Conservation (phyloP, 2,113 vertebrate species). For the Chlorodrepanis virens region DNA sequence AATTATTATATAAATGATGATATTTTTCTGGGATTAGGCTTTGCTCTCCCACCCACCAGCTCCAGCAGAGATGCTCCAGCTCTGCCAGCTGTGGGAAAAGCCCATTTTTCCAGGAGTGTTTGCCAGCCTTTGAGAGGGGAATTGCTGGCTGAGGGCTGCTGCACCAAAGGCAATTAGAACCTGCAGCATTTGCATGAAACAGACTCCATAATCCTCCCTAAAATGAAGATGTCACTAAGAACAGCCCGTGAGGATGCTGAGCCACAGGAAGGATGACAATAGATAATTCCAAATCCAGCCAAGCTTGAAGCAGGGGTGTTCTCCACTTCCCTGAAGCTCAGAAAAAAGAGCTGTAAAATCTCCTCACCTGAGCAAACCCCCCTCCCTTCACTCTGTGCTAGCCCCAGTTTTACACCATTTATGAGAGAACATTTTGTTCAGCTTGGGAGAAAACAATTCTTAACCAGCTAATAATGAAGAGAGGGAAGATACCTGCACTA, state of each 20-base stretch:
- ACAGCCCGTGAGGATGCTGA: conserved; percentile 22
- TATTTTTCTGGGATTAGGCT: neutral
- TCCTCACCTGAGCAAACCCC: neutral
- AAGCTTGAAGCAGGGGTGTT: neutral
- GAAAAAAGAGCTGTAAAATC: neutral
- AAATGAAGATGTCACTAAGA: neutral
- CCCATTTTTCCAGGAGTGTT: neutral
- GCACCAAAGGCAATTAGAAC: neutral
- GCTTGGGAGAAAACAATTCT: neutral
- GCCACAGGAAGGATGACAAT: neutral
- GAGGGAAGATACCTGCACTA: neutral
- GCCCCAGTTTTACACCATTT: neutral
- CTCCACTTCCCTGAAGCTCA: neutral
- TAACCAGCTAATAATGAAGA: neutral
- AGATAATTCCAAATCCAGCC: conserved; percentile 9
- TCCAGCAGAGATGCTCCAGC: neutral
- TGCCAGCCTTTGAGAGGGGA: neutral
- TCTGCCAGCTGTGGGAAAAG: neutral
- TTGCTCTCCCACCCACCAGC: neutral
- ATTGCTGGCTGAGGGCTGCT: neutral
- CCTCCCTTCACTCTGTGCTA: neutral
- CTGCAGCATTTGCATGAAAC: neutral
- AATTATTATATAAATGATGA: too few relatives aligned
- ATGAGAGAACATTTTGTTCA: neutral
- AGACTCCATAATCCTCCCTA: neutral